Conservation (phyloP, 2,888 invertebrate species). For the Melikaiella ostensackeni region DNA sequence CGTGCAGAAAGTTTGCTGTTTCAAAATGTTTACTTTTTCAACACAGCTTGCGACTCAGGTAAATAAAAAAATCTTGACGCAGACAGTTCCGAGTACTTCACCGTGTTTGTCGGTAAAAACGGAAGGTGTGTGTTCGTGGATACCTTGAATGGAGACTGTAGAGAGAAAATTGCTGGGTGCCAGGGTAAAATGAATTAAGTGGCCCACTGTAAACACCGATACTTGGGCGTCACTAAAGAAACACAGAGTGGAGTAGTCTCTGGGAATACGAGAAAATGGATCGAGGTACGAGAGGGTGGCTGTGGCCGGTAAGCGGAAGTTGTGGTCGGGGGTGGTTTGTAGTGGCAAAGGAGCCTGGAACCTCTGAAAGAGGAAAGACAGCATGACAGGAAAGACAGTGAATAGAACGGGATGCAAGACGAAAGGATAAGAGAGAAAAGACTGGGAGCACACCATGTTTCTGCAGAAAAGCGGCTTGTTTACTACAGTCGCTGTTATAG, state of each 20-base stretch:
- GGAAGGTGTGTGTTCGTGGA: neutral
- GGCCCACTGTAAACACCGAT: constrained; percentile 23
- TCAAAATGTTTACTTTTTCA: neutral
- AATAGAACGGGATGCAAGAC: constrained; percentile 36
- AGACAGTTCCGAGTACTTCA: neutral
- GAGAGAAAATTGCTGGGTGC: constrained; percentile 8
- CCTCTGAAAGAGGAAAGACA: constrained; percentile 41
- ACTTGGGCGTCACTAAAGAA: constrained; percentile 18
- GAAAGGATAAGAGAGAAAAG: constrained; percentile 41
- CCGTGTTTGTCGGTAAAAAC: neutral
- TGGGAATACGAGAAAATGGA: constrained; percentile 33
- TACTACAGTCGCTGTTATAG: constrained; percentile 70
- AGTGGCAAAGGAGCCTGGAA: constrained; percentile 35
- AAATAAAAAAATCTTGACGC: neutral
- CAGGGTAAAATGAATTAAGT: constrained; percentile 36
- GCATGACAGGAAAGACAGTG: constrained; percentile 43
- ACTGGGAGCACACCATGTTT: constrained; percentile 25
- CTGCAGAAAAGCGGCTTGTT: constrained; percentile 64
- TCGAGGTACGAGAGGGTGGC: constrained; percentile 13
- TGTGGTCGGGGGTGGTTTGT: constrained; percentile 2
- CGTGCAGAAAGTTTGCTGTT: no score
- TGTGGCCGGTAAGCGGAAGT: constrained; percentile 9
- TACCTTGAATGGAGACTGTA: neutral
- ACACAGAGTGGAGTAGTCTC: constrained; percentile 21
- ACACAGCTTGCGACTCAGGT: neutral